phyloP scores from a whole-genome alignment of 2,113 vertebrate species.

The Myanophis thanlyinensis region DNA sequence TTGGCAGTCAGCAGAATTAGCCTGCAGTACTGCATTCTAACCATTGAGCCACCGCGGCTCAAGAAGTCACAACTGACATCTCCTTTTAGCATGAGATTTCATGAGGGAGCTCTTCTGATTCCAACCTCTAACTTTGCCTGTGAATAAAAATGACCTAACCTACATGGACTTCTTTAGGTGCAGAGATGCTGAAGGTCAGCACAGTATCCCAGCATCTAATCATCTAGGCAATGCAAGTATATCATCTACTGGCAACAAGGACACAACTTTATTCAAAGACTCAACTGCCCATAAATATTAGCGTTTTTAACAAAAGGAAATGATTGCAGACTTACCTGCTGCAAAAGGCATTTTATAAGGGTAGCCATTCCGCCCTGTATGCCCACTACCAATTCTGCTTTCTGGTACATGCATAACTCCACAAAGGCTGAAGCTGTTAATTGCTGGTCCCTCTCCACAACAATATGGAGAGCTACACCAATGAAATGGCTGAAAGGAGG shows the following conservation, averaged over 20 bases:
- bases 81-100: neutral
- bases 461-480: constrained; percentile 86
- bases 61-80: neutral
- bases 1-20: neutral
- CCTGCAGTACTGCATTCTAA: neutral
- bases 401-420: constrained; percentile 79
- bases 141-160: neutral
- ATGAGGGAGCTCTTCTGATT: neutral
- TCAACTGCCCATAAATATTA: neutral
- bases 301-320: neutral
- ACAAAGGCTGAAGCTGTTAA: constrained; percentile 80
- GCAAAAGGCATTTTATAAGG: constrained; percentile 85
- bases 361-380: constrained; percentile 76
- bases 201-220: neutral
- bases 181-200: neutral
- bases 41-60: neutral
- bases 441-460: constrained; percentile 80
- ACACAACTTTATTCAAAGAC: neutral
- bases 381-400: constrained; percentile 75
- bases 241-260: neutral
- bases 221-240: neutral
- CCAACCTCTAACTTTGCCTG: neutral
- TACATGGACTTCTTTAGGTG: neutral
- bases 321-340: constrained; percentile 77
- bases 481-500: constrained; percentile 79